A percentile compares a stretch with the other conserved stretches of the same genome.
Conservation (phyloP, 2,797 vertebrate genomes). For the Sebastes oblongus region DNA sequence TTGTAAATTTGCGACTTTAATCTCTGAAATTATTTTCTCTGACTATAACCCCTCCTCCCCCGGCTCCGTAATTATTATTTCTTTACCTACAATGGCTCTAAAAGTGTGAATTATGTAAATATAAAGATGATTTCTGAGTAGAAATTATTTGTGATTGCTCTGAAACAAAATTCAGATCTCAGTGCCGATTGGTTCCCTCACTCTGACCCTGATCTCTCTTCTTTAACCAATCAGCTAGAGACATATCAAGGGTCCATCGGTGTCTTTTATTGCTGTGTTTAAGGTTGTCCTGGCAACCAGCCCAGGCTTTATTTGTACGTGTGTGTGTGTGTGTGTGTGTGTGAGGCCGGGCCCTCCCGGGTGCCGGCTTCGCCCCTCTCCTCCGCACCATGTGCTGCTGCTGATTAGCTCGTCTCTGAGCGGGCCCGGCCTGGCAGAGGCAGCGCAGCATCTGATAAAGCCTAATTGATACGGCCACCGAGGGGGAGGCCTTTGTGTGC, state of each 20-base stretch:
- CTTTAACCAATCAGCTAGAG: conserved; percentile 72
- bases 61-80: no score
- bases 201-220: neutral
- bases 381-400: conserved; percentile 80
- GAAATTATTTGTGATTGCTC: neutral
- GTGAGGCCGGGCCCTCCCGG: conserved; percentile 66
- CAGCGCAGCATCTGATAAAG: conserved; percentile 82
- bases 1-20: no score
- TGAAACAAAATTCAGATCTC: neutral
- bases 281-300: conserved; percentile 78
- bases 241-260: conserved; percentile 69
- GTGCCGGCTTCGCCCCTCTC: conserved; percentile 63
- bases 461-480: conserved; percentile 74
- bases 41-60: no score
- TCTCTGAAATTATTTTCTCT: no score
- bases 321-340: conserved; percentile 23
- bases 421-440: conserved; percentile 64
- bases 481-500: conserved; percentile 77
- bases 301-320: conserved; percentile 54
- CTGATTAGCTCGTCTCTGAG: conserved; percentile 76
- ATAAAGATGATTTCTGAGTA: neutral
- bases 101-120: no score
- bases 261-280: conserved; percentile 77
- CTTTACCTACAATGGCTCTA: no score
- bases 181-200: neutral